These are phyloP conservation scores for Mercenaria mercenaria DNA, from an alignment of 1,140 invertebrate species.

Conservation along the genomic window DNA sequence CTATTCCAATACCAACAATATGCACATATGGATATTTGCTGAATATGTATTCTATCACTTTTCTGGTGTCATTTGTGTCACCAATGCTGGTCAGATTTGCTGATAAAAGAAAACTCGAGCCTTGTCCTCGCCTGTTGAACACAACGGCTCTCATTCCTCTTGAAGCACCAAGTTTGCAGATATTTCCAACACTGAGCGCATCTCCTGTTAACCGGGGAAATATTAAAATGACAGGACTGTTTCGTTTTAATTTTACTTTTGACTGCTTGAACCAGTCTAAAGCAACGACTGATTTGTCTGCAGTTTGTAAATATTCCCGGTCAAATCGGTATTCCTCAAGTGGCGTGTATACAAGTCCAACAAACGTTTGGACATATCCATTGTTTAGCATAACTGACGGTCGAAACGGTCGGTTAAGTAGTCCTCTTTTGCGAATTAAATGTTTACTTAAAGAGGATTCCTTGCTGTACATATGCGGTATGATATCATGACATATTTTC, in stretches of 20 bases:
- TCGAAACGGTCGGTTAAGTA: conserved; percentile 45
- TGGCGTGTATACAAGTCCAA: conserved; percentile 25
- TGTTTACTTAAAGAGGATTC: conserved; percentile 54
- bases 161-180: too few relatives aligned
- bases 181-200: too few relatives aligned
- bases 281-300: conserved; percentile 51
- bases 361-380: conserved; percentile 32
- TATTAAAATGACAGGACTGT: conserved; percentile 58
- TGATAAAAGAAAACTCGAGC: too few relatives aligned
- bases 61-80: conserved; percentile 69
- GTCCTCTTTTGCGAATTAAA: conserved; percentile 14
- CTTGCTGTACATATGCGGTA: conserved; percentile 18
- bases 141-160: conserved; percentile 66
- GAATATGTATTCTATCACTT: conserved; percentile 68
- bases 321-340: conserved; percentile 12
- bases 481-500: conserved; percentile 7
- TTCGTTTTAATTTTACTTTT: not conserved
- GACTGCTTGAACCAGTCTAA: conserved; percentile 43
- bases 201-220: conserved; percentile 76
- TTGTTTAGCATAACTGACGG: conserved; percentile 9
- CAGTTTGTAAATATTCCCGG: conserved; percentile 56
- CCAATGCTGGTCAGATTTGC: conserved; percentile 76
- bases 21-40: conserved; percentile 60
- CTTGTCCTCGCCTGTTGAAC: conserved; percentile 77
- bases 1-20: too few relatives aligned